phyloP scores from a whole-genome alignment of 2,888 invertebrate species.

The Anodontia alba region DNA sequence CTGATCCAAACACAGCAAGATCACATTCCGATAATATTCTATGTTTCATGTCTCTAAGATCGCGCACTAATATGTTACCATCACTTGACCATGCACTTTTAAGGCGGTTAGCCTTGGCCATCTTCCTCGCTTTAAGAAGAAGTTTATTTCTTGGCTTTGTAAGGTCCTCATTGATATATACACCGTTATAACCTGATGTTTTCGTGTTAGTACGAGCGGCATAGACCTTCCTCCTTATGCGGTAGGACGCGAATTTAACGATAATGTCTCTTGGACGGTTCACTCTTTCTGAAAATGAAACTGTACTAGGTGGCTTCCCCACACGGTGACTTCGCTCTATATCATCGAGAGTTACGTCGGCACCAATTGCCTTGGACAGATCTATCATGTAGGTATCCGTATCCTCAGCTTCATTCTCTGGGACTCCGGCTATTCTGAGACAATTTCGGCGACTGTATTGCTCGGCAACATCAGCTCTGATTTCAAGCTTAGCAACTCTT shows the following conservation, averaged over 20 bases:
- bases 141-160: background rate
- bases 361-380: too few relatives aligned
- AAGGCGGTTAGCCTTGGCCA: background rate
- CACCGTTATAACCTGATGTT: background rate
- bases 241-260: background rate
- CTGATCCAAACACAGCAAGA: background rate
- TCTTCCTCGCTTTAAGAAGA: background rate
- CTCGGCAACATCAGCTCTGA: too few relatives aligned
- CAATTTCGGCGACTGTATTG: too few relatives aligned
- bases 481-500: too few relatives aligned
- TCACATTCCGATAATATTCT: background rate
- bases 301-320: background rate
- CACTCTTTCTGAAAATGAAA: too few relatives aligned
- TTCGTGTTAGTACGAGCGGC: background rate
- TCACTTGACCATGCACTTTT: constrained; percentile 3
- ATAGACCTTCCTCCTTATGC: background rate
- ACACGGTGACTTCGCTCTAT: too few relatives aligned
- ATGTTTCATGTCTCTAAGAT: background rate
- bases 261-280: background rate
- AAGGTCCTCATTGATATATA: too few relatives aligned
- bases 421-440: too few relatives aligned
- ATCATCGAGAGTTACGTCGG: too few relatives aligned
- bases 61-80: background rate
- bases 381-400: too few relatives aligned
- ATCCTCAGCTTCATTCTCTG: too few relatives aligned